Base-by-base conservation (phyloP, 2,888 invertebrate genomes). In the Cataglyphis albicans region DNA sequence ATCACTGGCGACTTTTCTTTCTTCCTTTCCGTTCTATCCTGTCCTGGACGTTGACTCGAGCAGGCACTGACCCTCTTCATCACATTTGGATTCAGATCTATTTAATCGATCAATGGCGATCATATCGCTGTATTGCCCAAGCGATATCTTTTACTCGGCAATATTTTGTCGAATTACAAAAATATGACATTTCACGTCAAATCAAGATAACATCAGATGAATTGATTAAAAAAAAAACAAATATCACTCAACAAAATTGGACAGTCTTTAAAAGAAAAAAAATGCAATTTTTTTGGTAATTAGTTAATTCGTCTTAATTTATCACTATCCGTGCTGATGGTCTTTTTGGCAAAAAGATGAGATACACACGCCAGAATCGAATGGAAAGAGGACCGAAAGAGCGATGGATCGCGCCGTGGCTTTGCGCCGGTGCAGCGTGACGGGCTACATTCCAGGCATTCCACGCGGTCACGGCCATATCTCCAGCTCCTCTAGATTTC, bases 401-500 rank as follows among this genome's bases (percentile, higher is more conserved):
- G 90, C 88, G 88, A 83, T 86, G 89, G 89, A 87, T 80, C 87
- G 90, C 86, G 90, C 83, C 86, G 85, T 78, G 90, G 92, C 92
- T 91, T 91, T 89, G 91, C 90, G 88, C 90, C 90, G 91, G 91
- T 80, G 78, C 78, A 80, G 78, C 92, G 92, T 94, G 94, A 94
- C 93, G 93, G 93, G 93, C 94, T 93, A 92, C 94, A 94, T 94
- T 94, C 94, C 93, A 85, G 48, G 88, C 92, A 93, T 94, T 91
- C 94, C 94, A 85, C 90, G 91, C 94, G 94, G 93, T 94, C 94
- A 94, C 91, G 94, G 94, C 92, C 94, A 92, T 94, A 94, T 94
- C 94, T 94, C 91, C 92, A 93, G 92, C 94, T 94, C 93, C 93
- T 94, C 88, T 90, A 91, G 91, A 92, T 91, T 91, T 91, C 89